phyloP scores from a whole-genome alignment of 2,113 vertebrate species.

The Nycticebus coucang region DNA sequence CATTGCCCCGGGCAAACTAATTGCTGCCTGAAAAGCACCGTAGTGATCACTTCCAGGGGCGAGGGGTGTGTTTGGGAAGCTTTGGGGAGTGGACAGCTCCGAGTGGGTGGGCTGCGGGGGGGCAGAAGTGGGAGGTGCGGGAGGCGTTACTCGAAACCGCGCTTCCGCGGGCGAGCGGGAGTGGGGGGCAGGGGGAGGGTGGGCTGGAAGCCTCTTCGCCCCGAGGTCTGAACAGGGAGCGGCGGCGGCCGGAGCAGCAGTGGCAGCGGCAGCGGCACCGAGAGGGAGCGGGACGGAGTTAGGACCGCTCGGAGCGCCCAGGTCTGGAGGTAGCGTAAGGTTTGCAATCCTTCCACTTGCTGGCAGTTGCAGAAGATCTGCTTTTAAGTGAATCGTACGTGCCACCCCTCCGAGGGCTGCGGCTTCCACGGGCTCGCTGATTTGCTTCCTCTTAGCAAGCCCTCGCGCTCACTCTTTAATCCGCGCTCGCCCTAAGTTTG shows the following conservation, averaged over 20 bases:
- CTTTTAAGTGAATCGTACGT: conserved; percentile 83
- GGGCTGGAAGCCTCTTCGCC: background rate
- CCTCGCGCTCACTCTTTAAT: conserved; percentile 53
- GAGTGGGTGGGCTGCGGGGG: background rate
- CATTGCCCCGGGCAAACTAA: background rate
- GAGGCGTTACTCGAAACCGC: background rate
- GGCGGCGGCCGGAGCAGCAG: conserved; percentile 45
- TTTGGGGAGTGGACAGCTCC: background rate
- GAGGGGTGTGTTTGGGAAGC: background rate
- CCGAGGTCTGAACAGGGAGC: background rate
- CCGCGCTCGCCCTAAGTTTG: conserved; percentile 72
- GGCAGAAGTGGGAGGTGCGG: background rate
- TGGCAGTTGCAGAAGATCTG: conserved; percentile 84
- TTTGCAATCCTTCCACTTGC: conserved; percentile 85
- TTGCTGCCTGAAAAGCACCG: background rate
- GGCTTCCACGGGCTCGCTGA: conserved; percentile 52
- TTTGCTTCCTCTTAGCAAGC: background rate
- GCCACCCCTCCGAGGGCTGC: conserved; percentile 72
- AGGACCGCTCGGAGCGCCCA: conserved; percentile 92
- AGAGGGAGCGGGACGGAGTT: conserved; percentile 82
- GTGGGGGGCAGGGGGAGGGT: background rate
- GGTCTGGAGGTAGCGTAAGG: conserved; percentile 84
- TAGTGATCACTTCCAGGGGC: background rate
- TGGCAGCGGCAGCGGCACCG: conserved; percentile 52
- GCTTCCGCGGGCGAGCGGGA: background rate